Evolutionary conservation across 2,888 invertebrate species (phyloP).

Genomic region (Melanargia galathea): DNA sequence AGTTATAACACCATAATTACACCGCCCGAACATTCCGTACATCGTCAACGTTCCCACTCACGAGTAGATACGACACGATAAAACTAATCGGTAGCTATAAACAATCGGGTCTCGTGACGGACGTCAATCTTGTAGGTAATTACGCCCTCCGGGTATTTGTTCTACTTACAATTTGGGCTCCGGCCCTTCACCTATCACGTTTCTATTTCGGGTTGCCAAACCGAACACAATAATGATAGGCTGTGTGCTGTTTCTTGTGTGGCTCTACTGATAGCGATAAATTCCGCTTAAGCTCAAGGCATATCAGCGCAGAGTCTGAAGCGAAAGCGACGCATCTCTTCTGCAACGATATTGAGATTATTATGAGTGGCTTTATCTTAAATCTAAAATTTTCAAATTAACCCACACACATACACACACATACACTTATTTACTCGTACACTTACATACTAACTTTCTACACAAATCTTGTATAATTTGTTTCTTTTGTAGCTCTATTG

Average conservation of each 20-base stretch:
- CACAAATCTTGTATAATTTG: too few relatives aligned
- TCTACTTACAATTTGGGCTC: constrained; percentile 67
- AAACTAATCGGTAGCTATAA: constrained; percentile 34
- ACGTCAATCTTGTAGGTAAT: constrained; percentile 60
- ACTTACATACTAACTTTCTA: too few relatives aligned
- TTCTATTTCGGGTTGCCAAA: constrained; percentile 74
- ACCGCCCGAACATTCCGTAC: not conserved
- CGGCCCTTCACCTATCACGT: constrained; percentile 80
- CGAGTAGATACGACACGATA: constrained; percentile 15
- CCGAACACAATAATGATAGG: constrained; percentile 69
- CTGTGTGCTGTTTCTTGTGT: constrained; percentile 41
- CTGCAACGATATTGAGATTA: too few relatives aligned
- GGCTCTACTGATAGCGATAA: constrained; percentile 15
- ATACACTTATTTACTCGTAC: too few relatives aligned
- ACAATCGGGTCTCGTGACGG: constrained; percentile 38
- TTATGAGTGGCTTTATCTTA: too few relatives aligned
- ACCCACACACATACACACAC: too few relatives aligned
- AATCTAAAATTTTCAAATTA: too few relatives aligned
- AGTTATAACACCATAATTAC: not conserved
- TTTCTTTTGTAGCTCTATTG: too few relatives aligned
- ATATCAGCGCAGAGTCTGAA: not conserved
- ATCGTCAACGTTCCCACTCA: constrained; percentile 14
- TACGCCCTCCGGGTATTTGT: constrained; percentile 68
- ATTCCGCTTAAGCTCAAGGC: not conserved
- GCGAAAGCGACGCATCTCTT: too few relatives aligned